Base-by-base conservation (phyloP, 2,113 vertebrate genomes). In the Xyrauchen texanus region DNA sequence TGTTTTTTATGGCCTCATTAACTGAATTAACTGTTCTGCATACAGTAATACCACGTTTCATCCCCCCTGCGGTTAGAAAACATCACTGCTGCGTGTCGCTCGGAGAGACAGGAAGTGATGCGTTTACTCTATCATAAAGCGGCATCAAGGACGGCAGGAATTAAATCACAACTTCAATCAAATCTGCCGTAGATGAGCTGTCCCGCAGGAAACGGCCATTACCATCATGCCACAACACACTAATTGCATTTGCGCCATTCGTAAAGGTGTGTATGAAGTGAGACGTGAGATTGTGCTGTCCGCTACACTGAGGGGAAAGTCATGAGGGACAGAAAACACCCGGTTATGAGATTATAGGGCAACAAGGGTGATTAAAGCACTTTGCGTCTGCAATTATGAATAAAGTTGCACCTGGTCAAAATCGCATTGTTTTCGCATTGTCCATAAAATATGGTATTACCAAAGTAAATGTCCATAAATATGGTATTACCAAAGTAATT, bases 141-240 rank as follows among this genome's bases (percentile, higher is more conserved):
- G 21, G 21, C 53, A 64, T 85, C 88, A 91, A 92, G 90, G 88
- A 88, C 88, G 61, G 82, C 84, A 88, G 87, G 81, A 90, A 91
- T 91, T 83, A 84, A 90, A 92, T 92, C 89, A 90, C 83, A 87
- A 91, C 91, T 90, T 87, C 92, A 92, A 91, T 92, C 87, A 83
- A 84, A 88, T 91, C 88, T 88, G 86, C 77, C 77, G 89, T 88
- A 87, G 85, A 90, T 86, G 84, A 81, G 85, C 88, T 87, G 85
- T 88, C 82, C 82, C 16, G 60, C 68, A 52, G 62, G 68, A 63
- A 69, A 64, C 65, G 53, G 55, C 51, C 34, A 44, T 45, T 76
- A 9, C 51, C 57, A 42, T 63, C 55, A 87, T 79, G 86, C 81
- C 82, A 90, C 87, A 89, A 90, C 87, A 88, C 89, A 79, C 76